A percentile compares a stretch with the other conserved stretches of the same genome.
These are phyloP conservation scores for Thumatha senex DNA, from an alignment of 2,888 invertebrate species.

Conservation along the genomic window DNA sequence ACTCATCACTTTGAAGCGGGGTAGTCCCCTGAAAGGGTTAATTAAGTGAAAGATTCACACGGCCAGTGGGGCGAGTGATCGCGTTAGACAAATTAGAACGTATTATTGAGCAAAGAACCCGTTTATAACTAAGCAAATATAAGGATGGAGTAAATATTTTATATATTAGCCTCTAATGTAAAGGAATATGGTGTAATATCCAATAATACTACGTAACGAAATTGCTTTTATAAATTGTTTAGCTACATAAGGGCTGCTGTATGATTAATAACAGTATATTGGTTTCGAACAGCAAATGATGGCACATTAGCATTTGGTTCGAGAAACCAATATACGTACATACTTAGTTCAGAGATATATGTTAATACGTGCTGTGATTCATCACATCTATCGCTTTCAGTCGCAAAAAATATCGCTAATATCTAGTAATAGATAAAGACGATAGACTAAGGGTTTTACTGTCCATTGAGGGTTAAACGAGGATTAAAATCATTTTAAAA, in stretches of 20 bases:
- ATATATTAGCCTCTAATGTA: constrained; percentile 12
- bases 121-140: constrained; percentile 52
- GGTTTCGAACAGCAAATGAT: constrained; percentile 34
- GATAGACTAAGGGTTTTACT: no score
- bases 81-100: constrained; percentile 76
- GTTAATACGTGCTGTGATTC: no score
- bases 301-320: constrained; percentile 20
- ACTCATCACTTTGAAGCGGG: constrained; percentile 69
- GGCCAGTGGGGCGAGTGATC: constrained; percentile 68
- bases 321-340: constrained; percentile 1
- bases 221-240: constrained; percentile 11
- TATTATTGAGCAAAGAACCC: constrained; percentile 74
- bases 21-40: constrained; percentile 73
- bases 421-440: no score
- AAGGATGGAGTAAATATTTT: constrained; percentile 21
- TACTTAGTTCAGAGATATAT: neutral
- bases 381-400: no score
- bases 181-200: constrained; percentile 20
- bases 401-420: no score
- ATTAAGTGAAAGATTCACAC: constrained; percentile 78
- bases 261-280: constrained; percentile 44
- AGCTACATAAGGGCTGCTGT: constrained; percentile 19
- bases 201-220: constrained; percentile 3
- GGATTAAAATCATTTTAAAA: no score
- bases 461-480: no score